Conservation (phyloP, 2,113 vertebrate species). For the Prolemur simus region DNA sequence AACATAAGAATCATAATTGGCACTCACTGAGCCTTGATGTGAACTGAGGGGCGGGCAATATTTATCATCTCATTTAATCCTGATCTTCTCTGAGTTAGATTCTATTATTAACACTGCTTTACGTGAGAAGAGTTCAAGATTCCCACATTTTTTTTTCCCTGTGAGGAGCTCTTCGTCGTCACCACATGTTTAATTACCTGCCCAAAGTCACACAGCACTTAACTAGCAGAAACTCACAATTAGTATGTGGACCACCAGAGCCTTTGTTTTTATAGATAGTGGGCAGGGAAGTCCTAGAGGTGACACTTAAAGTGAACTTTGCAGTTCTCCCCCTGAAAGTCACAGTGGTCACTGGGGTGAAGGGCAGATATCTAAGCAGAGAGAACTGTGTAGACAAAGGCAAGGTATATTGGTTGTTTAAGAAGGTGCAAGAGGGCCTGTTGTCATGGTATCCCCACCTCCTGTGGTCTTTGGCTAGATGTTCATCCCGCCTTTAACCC, state of each 20-base stretch:
- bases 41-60: not conserved
- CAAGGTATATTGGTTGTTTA: not conserved
- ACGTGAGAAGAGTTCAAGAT: not conserved
- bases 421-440: not conserved
- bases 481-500: not conserved
- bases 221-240: not conserved
- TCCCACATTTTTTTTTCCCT: not conserved
- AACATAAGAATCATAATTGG: not conserved
- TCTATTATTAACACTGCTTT: not conserved
- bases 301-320: not conserved
- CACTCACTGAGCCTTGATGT: not conserved
- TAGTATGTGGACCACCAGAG: not conserved
- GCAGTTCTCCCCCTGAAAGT: not conserved
- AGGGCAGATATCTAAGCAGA: not conserved
- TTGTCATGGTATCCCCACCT: not conserved
- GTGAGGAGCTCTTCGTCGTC: too few species aligned
- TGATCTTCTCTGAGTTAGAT: not conserved
- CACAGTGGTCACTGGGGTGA: too few species aligned
- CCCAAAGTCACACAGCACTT: not conserved
- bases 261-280: not conserved
- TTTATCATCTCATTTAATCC: not conserved
- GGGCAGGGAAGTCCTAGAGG: not conserved
- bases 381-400: not conserved
- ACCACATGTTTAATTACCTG: not conserved
- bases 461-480: not conserved